A percentile compares a stretch with the other conserved stretches of the same genome.
These are phyloP conservation scores for Pogonomyrmex californicus DNA, from an alignment of 1,140 invertebrate genomes.

Conservation along the genomic window DNA sequence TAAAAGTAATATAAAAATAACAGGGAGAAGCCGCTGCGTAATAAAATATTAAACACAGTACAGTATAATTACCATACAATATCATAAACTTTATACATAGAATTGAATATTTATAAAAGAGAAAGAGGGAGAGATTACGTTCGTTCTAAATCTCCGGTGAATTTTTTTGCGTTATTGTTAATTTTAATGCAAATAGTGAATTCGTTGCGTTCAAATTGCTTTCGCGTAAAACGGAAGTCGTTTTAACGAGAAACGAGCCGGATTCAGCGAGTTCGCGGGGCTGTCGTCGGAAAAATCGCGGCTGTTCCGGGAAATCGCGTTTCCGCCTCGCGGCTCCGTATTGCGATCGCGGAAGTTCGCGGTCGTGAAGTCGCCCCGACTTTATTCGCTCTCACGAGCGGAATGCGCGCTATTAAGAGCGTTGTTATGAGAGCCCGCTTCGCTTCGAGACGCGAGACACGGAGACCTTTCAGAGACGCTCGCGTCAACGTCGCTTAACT, in stretches of 20 bases:
- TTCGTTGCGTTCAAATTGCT: not conserved
- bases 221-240: too few relatives aligned
- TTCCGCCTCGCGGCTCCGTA: not conserved
- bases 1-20: not conserved
- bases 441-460: not conserved
- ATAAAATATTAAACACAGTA: not conserved
- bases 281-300: slow-evolving; percentile 5
- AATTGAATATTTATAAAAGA: not conserved
- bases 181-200: not conserved
- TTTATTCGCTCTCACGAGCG: slow-evolving; percentile 37
- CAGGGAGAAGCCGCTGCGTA: not conserved
- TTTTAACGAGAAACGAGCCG: too few relatives aligned
- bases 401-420: slow-evolving; percentile 35
- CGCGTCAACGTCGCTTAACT: slow-evolving; percentile 40
- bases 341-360: slow-evolving; percentile 23
- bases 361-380: slow-evolving; percentile 2
- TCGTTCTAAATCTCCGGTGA: not conserved
- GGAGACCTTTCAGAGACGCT: slow-evolving; percentile 41
- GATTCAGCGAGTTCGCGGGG: too few relatives aligned
- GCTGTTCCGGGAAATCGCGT: not conserved
- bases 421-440: slow-evolving; percentile 25
- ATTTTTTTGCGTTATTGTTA: slow-evolving; percentile 16
- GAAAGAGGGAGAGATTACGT: slow-evolving; percentile 14
- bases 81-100: not conserved
- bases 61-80: not conserved